Conservation (phyloP, 2,797 vertebrate species). For the Xenentodon cancila region DNA sequence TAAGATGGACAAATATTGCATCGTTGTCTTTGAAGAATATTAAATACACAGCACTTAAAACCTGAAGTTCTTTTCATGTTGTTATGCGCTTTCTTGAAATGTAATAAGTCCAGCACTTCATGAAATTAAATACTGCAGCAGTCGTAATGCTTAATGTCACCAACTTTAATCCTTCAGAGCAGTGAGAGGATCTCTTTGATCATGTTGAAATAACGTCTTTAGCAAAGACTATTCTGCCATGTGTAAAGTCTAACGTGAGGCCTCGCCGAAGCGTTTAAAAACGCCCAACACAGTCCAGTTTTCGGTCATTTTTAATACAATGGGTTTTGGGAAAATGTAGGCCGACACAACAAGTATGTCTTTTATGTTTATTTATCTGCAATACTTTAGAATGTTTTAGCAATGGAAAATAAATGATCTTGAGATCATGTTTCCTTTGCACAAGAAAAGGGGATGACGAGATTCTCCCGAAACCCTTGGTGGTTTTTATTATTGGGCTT, state of each 20-base stretch:
- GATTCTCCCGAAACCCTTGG: constrained; percentile 62
- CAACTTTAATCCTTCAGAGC: constrained; percentile 35
- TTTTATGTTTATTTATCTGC: not conserved
- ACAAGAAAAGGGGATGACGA: constrained; percentile 49
- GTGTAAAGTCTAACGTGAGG: constrained; percentile 40
- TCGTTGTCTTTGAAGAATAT: constrained; percentile 59
- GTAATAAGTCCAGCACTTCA: constrained; percentile 37
- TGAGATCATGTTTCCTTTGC: not conserved
- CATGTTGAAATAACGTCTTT: constrained; percentile 52
- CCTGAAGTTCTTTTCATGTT: constrained; percentile 44
- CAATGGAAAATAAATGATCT: constrained; percentile 4
- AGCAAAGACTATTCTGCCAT: constrained; percentile 46
- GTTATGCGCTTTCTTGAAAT: constrained; percentile 41
- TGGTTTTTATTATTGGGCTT: constrained; percentile 39
- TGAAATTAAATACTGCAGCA: constrained; percentile 9
- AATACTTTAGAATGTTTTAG: constrained; percentile 6
- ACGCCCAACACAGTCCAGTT: not conserved
- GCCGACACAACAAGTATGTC: not conserved
- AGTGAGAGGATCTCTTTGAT: constrained; percentile 45
- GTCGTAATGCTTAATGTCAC: constrained; percentile 1
- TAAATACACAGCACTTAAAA: constrained; percentile 62
- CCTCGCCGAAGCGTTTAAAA: constrained; percentile 36
- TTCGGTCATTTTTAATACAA: constrained; percentile 12
- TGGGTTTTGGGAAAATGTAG: not conserved
- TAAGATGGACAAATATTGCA: constrained; percentile 49